Percentiles rank a stretch among this genome's conserved stretches.
These are phyloP conservation scores for Myiopsitta monachus DNA, from an alignment of 2,113 vertebrate species.

Conservation along the genomic window DNA sequence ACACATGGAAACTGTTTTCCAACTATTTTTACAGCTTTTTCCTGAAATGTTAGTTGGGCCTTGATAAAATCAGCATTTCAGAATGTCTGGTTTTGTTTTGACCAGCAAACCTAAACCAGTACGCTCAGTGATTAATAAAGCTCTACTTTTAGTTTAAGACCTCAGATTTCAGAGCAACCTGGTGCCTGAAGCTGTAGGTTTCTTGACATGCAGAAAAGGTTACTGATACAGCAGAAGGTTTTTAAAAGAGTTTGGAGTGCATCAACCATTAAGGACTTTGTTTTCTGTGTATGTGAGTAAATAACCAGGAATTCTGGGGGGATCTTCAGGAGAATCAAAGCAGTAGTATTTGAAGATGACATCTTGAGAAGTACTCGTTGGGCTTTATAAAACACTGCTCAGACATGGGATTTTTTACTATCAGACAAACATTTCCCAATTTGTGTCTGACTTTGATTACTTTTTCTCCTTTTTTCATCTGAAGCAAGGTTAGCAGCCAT, in stretches of 20 bases:
- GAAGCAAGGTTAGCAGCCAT: neutral
- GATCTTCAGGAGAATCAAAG: neutral
- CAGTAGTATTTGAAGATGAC: neutral
- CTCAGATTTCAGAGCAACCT: neutral
- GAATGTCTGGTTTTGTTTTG: neutral
- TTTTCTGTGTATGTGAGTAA: neutral
- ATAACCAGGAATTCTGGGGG: neutral
- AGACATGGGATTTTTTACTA: neutral
- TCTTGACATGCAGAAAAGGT: neutral
- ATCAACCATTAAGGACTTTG: neutral
- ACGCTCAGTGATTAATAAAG: neutral
- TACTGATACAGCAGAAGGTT: neutral
- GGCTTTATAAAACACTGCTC: neutral
- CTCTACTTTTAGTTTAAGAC: neutral
- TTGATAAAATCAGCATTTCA: neutral
- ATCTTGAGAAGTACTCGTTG: neutral
- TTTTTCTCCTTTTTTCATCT: neutral
- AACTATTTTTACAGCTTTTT: neutral
- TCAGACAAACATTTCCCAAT: neutral
- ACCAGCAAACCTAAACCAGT: neutral
- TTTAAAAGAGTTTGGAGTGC: neutral
- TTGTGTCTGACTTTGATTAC: neutral
- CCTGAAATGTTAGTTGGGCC: neutral
- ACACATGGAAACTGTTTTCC: neutral
- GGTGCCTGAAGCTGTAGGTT: neutral